Conservation (phyloP, 2,797 vertebrate species). For the Macrochelys suwanniensis region DNA sequence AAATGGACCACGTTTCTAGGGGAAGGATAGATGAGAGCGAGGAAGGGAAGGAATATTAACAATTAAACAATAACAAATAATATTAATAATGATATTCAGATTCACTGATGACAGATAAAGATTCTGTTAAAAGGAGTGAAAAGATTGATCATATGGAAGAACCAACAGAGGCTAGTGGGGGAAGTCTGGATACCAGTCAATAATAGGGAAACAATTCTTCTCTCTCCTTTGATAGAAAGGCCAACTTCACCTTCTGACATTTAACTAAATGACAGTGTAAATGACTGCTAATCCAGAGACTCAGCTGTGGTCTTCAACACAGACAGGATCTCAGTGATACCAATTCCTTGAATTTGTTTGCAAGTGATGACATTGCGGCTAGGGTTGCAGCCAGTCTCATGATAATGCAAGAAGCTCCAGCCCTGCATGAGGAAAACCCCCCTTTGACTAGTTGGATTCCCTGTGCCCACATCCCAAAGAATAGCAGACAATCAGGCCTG, state of each 20-base stretch:
- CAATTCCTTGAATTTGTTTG: background rate
- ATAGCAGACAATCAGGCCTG: background rate
- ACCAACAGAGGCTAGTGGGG: background rate
- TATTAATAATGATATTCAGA: background rate
- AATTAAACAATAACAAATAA: background rate
- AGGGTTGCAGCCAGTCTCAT: background rate
- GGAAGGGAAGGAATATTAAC: background rate
- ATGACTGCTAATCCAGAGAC: background rate
- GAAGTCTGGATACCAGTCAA: background rate
- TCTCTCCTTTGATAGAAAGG: background rate
- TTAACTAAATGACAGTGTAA: background rate
- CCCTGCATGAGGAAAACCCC: background rate
- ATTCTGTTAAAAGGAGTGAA: background rate
- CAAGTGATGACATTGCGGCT: background rate
- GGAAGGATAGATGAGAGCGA: background rate
- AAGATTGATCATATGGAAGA: background rate
- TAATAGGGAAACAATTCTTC: background rate
- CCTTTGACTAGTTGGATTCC: background rate
- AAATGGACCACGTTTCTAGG: background rate
- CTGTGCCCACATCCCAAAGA: background rate
- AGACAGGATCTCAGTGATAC: background rate
- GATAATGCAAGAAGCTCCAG: background rate
- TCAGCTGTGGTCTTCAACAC: background rate
- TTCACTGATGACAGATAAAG: background rate
- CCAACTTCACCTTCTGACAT: background rate